These are phyloP conservation scores for Ciconia boyciana DNA, from an alignment of 2,113 vertebrate genomes.

Conservation along the genomic window DNA sequence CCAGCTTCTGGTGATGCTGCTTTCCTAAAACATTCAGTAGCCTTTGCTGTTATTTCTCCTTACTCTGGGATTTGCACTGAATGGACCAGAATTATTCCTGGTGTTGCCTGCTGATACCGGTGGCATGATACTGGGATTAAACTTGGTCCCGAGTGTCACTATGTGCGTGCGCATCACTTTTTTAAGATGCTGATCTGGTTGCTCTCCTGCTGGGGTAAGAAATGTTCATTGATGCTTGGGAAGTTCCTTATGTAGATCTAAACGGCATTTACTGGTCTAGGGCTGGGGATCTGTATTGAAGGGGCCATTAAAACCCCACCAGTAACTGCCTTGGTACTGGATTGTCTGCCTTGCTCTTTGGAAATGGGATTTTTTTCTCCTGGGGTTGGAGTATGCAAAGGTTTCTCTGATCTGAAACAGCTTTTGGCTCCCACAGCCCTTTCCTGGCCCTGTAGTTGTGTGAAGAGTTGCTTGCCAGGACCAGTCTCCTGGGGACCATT, in stretches of 20 bases:
- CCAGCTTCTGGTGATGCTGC: neutral
- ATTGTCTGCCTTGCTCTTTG: neutral
- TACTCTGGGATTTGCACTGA: neutral
- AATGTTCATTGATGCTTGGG: neutral
- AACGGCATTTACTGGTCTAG: constrained; percentile 34
- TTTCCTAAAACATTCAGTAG: constrained; percentile 41
- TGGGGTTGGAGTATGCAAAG: neutral
- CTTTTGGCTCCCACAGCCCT: neutral
- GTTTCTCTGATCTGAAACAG: neutral
- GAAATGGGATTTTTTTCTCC: neutral
- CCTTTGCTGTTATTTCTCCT: constrained; percentile 25
- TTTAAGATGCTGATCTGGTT: neutral
- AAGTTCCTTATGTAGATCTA: neutral
- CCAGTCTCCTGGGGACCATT: neutral
- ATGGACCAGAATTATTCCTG: constrained; percentile 8
- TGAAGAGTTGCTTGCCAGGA: neutral
- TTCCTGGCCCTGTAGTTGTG: neutral
- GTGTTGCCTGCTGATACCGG: neutral
- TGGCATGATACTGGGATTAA: neutral
- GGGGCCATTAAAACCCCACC: neutral
- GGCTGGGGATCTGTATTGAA: neutral
- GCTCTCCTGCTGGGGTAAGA: neutral
- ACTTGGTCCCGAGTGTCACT: neutral
- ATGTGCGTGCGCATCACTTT: neutral
- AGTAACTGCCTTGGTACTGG: constrained; percentile 22